These are phyloP conservation scores for Trissoscelio sp. DNA, from an alignment of 2,888 invertebrate species.

Conservation along the genomic window DNA sequence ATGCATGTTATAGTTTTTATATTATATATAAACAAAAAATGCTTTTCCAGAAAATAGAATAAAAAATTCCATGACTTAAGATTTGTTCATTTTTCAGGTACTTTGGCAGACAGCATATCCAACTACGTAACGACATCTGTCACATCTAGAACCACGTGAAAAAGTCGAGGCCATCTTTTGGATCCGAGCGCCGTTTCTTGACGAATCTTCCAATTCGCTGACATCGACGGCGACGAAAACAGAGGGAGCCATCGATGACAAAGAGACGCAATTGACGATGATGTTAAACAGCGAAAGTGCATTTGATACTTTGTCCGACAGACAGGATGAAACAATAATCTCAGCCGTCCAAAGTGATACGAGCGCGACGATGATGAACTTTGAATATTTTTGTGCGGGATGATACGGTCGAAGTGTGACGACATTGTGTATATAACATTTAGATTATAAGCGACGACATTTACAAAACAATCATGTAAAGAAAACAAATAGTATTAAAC, in stretches of 20 bases:
- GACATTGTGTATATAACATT: constrained; percentile 28
- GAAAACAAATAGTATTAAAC: constrained; percentile 29
- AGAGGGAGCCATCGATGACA: background rate
- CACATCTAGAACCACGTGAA: no score
- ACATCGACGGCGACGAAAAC: background rate
- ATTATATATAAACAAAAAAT: background rate
- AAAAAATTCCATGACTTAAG: no score
- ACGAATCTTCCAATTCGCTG: background rate
- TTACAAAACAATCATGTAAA: constrained; percentile 37
- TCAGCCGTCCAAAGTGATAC: constrained; percentile 56
- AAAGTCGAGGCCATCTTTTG: background rate
- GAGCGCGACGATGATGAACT: constrained; percentile 34
- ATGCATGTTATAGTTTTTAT: no score
- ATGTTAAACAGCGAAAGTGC: constrained; percentile 22
- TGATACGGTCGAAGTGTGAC: constrained; percentile 9
- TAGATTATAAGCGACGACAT: constrained; percentile 40
- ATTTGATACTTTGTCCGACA: constrained; percentile 38
- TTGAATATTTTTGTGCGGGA: constrained; percentile 34
- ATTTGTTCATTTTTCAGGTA: background rate
- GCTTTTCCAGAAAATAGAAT: background rate
- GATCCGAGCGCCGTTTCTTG: constrained; percentile 10
- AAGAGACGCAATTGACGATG: constrained; percentile 1
- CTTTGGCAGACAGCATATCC: background rate
- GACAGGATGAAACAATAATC: constrained; percentile 49
- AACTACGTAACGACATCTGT: background rate